Evolutionary conservation across 2,797 vertebrate species (phyloP).

Genomic region (Cossypha niveicapilla): DNA sequence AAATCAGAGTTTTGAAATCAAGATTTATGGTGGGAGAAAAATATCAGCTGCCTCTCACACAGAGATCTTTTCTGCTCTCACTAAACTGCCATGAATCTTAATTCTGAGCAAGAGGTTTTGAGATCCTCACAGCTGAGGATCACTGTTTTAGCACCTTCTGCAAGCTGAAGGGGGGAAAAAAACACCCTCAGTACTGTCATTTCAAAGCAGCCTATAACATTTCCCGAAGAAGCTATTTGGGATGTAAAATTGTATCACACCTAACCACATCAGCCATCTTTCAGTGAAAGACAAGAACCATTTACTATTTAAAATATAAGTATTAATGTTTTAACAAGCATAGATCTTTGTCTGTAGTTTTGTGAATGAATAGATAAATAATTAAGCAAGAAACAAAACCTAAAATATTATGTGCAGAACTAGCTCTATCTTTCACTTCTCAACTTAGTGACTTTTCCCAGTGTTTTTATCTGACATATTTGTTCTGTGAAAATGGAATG

Average conservation of each 20-base stretch:
- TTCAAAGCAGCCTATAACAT: constrained; percentile 46
- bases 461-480: constrained; percentile 26
- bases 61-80: constrained; percentile 50
- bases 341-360: neutral
- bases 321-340: neutral
- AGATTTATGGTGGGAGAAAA: constrained; percentile 60
- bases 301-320: neutral
- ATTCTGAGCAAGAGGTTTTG: constrained; percentile 62
- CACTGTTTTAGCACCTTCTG: constrained; percentile 64
- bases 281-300: neutral
- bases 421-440: neutral
- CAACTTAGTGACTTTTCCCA: neutral
- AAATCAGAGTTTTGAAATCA: constrained; percentile 66
- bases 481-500: neutral
- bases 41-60: constrained; percentile 62
- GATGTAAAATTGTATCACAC: constrained; percentile 14
- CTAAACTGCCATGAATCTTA: constrained; percentile 58
- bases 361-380: neutral
- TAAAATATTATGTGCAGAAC: neutral
- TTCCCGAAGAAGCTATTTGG: constrained; percentile 2
- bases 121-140: constrained; percentile 62
- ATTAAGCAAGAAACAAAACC: neutral
- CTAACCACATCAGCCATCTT: neutral
- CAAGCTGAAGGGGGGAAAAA: constrained; percentile 33
- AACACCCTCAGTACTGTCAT: neutral